Evolutionary conservation across 2,888 invertebrate species (phyloP), one percentile per base, ranked within the genome.

Genomic region (Neuroscelio doddi): DNA sequence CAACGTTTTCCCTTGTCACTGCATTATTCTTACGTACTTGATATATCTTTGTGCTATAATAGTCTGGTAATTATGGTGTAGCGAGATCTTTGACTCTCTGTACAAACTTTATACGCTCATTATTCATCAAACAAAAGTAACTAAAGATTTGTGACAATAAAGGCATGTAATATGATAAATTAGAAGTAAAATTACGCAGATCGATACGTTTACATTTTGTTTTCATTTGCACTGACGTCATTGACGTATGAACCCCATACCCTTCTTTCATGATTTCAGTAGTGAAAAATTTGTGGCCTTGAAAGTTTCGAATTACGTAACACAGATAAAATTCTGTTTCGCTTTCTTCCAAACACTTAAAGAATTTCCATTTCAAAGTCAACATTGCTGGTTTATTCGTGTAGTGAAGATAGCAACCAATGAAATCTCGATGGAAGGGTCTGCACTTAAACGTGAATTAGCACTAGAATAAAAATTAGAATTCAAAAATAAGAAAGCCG

Each of bases 1-100:
- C 58, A 63, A 70, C 66, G 63, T 70, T 62, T 69, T 69, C 51
- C 21, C 59, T 53, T 57, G 59, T 56, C 53, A 41, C 61, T 67
- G 56, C 47, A 32, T 57, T 65, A 58, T 52, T 65, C 64, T 64
- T 64, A 56, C 64, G 61, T 63, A 56, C 64, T 46, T 44, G 51
- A 58, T 52, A 50, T 12, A 59, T 62, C 61, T 15, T 34, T 38
- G 15, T 49, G 59, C 65, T 69, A 68, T 59, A 59, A 65, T 59
- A 56, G 59, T 56, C 63, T 59, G 30, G 51, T 46, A 57, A 70
- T 64, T 62, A 69, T 49, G 59, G 64, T 57, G 42, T 55, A 59
- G 51, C 56, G 53, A 21, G 49, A 27, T 49, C 17, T 38, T 21
- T 2, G 21, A 21, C 5, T n/a, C n/a, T n/a, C n/a, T n/a, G n/a